Base-by-base conservation (phyloP, 2,113 vertebrate species). In the Carlito syrichta region DNA sequence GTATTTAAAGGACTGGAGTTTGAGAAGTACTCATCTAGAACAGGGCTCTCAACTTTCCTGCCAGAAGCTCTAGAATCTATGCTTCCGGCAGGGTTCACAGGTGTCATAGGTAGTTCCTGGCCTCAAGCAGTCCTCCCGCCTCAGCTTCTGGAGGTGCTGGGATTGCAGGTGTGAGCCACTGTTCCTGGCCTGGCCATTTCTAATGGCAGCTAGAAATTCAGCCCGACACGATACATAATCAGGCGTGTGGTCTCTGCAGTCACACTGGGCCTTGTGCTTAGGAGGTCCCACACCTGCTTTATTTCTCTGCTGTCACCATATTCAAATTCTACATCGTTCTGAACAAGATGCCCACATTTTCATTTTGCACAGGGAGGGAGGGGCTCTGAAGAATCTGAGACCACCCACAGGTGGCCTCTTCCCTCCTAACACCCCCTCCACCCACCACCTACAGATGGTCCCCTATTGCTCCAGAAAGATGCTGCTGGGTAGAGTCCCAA, bases 221-320 rank as follows among this genome's bases (percentile, higher is more conserved):
- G 38, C n/a, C 58, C 35, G 43, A 27, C 5, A 9, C 25, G 4
- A 0, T 0, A 30, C 3, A 1, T 7, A 17, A 54, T 11, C 25
- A 25, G 4, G 7, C 3, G 2, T 22, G 20, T n/a, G 56, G 52
- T 23, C 86, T 54, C 35, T 13, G 32, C 40, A 8, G 38, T 40
- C 40, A 25, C 23, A 6, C 32, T 8, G 54, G 48, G 27, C 30
- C 40, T 12, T 56, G 4, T 22, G 10, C 6, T 84, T n/a, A 20
- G 20, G 50, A 52, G 20, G 0, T 9, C 23, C 8, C 66, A 40
- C 1, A 6, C 78, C 71, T 35, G 38, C 2, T 58, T 60, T 13
- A 20, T 16, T 56, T 84, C 48, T 79, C 27, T 0, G 40, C 58
- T 50, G n/a, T 48, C 13, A 40, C 22, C 56, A 27, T 56, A 58